Base-by-base conservation (phyloP, 2,888 invertebrate species). In the Cryptocephalus moraei region DNA sequence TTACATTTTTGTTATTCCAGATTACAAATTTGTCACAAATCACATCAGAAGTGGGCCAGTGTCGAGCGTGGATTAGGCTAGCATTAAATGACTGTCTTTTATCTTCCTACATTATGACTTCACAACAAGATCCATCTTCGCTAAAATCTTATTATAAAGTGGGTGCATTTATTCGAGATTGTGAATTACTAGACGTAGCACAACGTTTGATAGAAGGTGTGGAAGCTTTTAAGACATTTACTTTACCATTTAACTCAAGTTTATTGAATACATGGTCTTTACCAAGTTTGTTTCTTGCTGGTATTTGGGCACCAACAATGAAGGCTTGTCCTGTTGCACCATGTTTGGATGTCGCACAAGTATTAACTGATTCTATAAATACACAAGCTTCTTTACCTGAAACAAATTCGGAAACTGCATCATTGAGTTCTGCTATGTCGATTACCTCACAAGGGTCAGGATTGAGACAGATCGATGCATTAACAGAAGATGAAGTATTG, bases 221-320 rank as follows among this genome's bases (percentile, higher is more conserved):
- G 34, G 88, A 90, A 65, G 77, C 82, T 9, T 79, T 79, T 59
- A 79, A 84, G 51, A 77, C 81, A 45, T 85, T 89, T 60, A 78
- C 83, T 58, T 70, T 91, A 57, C 87, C 90, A 0, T 82, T 79
- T 57, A 91, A 91, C 72, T 87, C 90, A 1, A 91, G 91, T 65
- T 73, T 93, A 22, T 72, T 95, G 0, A 95, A 95, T 70, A 80
- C 81, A 46, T 96, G 95, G 95, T 84, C 87, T 0, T 82, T 84
- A 58, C 82, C 85, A 38, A 86, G 93, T 1, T 71, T 95, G 36
- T 77, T 87, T 64, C 71, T 92, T 59, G 86, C 91, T 10, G 93
- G 92, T 4, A 75, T 91, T 44, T 91, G 90, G 87, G 81, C 85
- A 2, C 86, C 89, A 1, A 84, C 87, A 8, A 75, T 88, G 64